A percentile compares a stretch with the other conserved stretches of the same genome.
phyloP scores from a whole-genome alignment of 2,113 vertebrate genomes.

The Cyanoramphus novaezelandiae region DNA sequence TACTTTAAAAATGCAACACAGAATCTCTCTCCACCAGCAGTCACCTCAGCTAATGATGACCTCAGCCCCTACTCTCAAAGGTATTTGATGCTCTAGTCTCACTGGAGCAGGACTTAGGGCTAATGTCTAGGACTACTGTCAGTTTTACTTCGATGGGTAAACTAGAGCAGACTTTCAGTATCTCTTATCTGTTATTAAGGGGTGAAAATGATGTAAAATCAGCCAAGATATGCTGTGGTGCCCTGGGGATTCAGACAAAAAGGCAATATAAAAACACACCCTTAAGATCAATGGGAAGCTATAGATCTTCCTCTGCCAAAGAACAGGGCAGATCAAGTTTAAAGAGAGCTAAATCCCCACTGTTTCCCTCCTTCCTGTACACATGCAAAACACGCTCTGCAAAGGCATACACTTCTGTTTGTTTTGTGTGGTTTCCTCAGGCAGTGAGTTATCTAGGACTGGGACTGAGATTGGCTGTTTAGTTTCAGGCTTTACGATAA shows the following conservation, averaged over 20 bases:
- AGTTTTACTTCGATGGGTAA: not conserved
- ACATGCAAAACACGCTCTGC: not conserved
- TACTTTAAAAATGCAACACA: not conserved
- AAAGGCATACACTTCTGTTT: conserved; percentile 44
- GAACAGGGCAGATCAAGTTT: not conserved
- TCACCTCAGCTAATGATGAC: not conserved
- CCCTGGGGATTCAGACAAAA: not conserved
- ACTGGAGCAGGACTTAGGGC: not conserved
- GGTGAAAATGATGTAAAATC: not conserved
- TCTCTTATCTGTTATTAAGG: not conserved
- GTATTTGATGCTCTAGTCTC: not conserved
- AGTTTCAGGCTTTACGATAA: conserved; percentile 57
- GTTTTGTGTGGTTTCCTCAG: conserved; percentile 74
- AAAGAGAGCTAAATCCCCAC: not conserved
- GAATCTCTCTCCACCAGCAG: not conserved
- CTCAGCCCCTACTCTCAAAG: not conserved
- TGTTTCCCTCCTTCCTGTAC: not conserved
- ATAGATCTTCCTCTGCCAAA: not conserved
- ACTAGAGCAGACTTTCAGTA: not conserved
- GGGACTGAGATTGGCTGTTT: conserved; percentile 14
- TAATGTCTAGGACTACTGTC: not conserved
- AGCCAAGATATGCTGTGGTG: not conserved
- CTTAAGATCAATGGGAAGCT: not conserved
- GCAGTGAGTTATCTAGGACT: conserved; percentile 13
- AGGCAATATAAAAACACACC: not conserved